These are phyloP conservation scores for Cettia cetti DNA, from an alignment of 2,113 vertebrate species.

Conservation along the genomic window DNA sequence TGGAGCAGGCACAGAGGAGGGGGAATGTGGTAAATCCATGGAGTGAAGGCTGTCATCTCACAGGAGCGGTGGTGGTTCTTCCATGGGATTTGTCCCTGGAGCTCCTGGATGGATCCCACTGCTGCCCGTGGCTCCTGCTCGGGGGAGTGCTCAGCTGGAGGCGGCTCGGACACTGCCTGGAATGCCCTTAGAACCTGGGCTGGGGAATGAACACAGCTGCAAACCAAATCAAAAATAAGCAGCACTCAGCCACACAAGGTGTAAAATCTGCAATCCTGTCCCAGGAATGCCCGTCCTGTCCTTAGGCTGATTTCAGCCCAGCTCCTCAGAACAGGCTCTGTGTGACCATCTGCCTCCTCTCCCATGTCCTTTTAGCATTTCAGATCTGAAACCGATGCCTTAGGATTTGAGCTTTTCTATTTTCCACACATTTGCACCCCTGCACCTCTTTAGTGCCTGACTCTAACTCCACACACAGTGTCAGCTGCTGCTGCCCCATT, in stretches of 20 bases:
- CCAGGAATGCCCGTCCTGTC: neutral
- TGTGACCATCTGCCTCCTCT: rapidly evolving
- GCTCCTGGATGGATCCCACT: neutral
- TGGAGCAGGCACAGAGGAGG: neutral
- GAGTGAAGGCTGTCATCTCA: neutral
- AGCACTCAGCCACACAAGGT: neutral
- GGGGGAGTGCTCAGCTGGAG: rapidly evolving
- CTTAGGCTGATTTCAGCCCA: neutral
- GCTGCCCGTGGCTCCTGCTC: rapidly evolving
- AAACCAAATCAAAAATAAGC: neutral
- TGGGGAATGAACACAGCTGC: neutral
- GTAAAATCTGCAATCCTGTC: neutral
- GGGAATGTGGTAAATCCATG: too few species aligned
- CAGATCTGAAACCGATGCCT: neutral
- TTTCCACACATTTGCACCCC: rapidly evolving
- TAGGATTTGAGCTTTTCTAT: rapidly evolving
- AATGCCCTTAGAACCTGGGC: neutral
- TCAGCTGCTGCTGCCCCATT: neutral
- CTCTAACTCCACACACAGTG: neutral
- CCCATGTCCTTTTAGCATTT: neutral
- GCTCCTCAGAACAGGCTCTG: neutral
- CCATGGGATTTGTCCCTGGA: neutral
- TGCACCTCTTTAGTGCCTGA: neutral
- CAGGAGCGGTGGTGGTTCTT: neutral
- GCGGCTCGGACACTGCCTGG: rapidly evolving